phyloP scores from a whole-genome alignment of 2,888 invertebrate species.

The Euphydryas editha region DNA sequence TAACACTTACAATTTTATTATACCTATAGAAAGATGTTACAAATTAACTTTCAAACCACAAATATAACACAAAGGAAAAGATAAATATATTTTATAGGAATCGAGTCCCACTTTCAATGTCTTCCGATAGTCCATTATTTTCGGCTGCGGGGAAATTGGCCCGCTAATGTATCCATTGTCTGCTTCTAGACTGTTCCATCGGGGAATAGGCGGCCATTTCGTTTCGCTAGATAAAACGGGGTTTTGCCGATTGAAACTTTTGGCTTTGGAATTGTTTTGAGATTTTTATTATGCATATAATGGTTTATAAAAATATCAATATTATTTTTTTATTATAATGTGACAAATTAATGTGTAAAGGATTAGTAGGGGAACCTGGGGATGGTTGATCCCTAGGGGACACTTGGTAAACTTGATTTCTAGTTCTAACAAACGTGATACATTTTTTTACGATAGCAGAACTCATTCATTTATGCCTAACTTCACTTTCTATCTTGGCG shows the following conservation, averaged over 20 bases:
- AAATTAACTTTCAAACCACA: slow-evolving; percentile 7
- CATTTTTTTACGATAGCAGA: no score
- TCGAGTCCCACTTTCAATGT: slow-evolving; percentile 32
- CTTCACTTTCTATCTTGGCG: no score
- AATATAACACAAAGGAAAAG: slow-evolving; percentile 15
- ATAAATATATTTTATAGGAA: slow-evolving; percentile 32
- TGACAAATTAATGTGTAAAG: no score
- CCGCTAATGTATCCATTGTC: slow-evolving; percentile 58
- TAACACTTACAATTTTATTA: neutral
- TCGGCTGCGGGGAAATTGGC: slow-evolving; percentile 49
- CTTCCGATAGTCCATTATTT: slow-evolving; percentile 44
- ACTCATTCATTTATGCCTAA: no score
- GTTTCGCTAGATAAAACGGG: slow-evolving; percentile 42
- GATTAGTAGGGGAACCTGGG: no score
- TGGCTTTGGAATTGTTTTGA: neutral
- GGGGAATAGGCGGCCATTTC: slow-evolving; percentile 46
- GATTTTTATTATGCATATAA: neutral
- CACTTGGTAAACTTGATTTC: no score
- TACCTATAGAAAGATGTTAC: neutral
- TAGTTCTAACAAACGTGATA: no score
- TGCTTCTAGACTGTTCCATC: slow-evolving; percentile 45
- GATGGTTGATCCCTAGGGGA: no score
- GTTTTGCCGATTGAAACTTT: slow-evolving; percentile 28
- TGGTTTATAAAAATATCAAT: no score
- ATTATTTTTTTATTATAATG: no score